Conservation (phyloP, 2,113 vertebrate species). For the Ctenomys sociabilis region DNA sequence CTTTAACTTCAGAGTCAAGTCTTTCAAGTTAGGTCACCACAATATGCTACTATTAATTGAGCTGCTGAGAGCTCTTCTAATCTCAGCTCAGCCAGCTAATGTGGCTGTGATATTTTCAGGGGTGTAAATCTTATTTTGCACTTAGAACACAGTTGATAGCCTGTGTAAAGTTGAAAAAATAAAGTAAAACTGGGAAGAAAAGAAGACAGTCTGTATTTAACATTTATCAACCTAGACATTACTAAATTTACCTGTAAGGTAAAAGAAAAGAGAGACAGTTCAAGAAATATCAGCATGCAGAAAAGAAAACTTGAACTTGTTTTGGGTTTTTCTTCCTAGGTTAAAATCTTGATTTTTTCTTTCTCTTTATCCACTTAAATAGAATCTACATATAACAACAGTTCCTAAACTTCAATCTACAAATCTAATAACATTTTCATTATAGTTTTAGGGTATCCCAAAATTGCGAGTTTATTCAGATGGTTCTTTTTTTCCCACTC, state of each 20-base stretch:
- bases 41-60: neutral
- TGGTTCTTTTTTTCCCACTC: slow-evolving; percentile 7
- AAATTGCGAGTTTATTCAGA: slow-evolving; percentile 25
- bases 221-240: slow-evolving; percentile 25
- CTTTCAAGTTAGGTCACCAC: neutral
- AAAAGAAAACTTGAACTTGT: slow-evolving; percentile 22
- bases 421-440: neutral
- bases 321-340: neutral
- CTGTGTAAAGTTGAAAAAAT: neutral
- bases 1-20: neutral
- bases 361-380: neutral
- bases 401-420: neutral
- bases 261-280: slow-evolving; percentile 31
- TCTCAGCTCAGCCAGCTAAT: neutral
- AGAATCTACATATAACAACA: neutral
- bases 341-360: slow-evolving; percentile 29
- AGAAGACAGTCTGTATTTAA: slow-evolving; percentile 3
- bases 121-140: neutral
- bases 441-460: neutral
- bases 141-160: slow-evolving; percentile 15
- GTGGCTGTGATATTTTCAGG: neutral
- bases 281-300: slow-evolving; percentile 33
- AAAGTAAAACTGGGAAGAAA: neutral
- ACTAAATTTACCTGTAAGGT: neutral
- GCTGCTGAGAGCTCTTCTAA: neutral